These are phyloP conservation scores for Pluvianellus socialis DNA, from an alignment of 2,113 vertebrate species.

Conservation along the genomic window DNA sequence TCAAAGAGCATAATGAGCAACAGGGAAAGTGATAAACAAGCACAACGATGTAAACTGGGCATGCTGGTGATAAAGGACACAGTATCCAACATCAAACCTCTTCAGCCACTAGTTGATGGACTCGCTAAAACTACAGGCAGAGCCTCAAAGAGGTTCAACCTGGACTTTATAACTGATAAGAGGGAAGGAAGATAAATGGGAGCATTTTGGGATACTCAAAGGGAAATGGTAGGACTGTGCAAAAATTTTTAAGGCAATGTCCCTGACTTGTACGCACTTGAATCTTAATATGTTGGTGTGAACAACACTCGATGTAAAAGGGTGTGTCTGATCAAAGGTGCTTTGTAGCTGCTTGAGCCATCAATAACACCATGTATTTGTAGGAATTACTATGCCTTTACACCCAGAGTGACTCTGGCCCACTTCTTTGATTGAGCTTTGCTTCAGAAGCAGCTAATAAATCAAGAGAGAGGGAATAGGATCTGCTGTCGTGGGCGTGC, in stretches of 20 bases:
- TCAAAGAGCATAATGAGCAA: background rate
- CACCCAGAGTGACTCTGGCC: background rate
- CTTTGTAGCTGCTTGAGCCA: background rate
- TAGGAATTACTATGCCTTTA: background rate
- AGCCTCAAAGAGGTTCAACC: background rate
- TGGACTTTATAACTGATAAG: background rate
- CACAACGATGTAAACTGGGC: background rate
- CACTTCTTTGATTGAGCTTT: background rate
- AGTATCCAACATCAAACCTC: background rate
- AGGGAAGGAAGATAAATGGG: background rate
- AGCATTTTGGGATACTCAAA: background rate
- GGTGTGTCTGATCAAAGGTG: background rate
- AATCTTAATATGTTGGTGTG: background rate
- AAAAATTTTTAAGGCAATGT: background rate
- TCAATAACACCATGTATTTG: background rate
- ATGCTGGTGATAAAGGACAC: background rate
- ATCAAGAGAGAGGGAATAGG: background rate
- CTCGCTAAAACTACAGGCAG: background rate
- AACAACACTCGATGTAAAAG: background rate
- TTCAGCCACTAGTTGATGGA: background rate
- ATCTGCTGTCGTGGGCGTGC: background rate
- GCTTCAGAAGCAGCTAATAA: background rate
- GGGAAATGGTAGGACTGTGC: background rate
- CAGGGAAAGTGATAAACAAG: background rate
- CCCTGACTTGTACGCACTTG: background rate